phyloP scores from a whole-genome alignment of 2,888 invertebrate genomes.

The Calameuta pallipes region DNA sequence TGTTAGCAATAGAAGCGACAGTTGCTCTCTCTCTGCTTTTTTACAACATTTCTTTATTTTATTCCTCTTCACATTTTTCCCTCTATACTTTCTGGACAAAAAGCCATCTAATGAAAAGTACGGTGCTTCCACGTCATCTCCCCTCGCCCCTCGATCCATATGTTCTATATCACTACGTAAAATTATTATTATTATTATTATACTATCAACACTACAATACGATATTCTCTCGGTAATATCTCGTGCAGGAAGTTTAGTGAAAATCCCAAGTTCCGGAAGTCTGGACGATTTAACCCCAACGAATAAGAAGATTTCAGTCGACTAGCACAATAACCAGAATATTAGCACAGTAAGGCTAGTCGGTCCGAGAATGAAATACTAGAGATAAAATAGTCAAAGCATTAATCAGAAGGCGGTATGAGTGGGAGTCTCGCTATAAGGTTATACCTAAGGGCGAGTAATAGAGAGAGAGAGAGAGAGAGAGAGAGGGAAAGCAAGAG shows the following conservation, averaged over 20 bases:
- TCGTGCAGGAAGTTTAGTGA: background rate
- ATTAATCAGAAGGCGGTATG: constrained; percentile 52
- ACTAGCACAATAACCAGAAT: background rate
- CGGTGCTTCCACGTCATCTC: background rate
- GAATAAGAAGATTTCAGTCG: background rate
- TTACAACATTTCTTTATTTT: constrained; percentile 13
- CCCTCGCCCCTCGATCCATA: background rate
- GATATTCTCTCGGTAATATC: background rate
- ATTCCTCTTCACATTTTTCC: background rate
- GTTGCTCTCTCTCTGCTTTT: constrained; percentile 12
- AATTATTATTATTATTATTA: background rate
- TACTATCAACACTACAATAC: background rate
- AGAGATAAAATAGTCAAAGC: constrained; percentile 44
- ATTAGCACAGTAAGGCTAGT: background rate
- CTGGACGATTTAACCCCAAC: background rate
- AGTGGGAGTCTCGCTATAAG: background rate
- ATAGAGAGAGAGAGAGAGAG: background rate
- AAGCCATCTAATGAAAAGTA: background rate
- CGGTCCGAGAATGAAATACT: background rate
- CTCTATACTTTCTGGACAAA: background rate
- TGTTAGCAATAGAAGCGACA: constrained; percentile 20
- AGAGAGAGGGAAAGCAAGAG: constrained; percentile 29
- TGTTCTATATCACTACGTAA: background rate
- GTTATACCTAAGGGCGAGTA: background rate
- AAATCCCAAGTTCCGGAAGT: background rate